These are phyloP conservation scores for Montifringilla adamsi DNA, from an alignment of 2,113 vertebrate species.

Conservation along the genomic window DNA sequence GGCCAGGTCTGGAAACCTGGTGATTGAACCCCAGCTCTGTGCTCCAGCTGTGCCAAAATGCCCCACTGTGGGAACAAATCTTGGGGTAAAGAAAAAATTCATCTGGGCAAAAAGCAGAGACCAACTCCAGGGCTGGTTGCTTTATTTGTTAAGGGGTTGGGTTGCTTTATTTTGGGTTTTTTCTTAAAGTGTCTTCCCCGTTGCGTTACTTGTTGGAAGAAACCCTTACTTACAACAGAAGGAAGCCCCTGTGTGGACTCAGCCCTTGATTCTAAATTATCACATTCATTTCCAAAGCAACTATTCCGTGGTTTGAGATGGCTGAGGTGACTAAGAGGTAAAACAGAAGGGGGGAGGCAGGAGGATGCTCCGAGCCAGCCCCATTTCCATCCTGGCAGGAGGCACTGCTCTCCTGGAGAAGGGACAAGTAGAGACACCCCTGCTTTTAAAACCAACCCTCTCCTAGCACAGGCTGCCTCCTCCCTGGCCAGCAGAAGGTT, in stretches of 20 bases:
- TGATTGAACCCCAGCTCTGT: background rate
- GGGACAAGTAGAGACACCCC: background rate
- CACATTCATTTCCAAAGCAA: background rate
- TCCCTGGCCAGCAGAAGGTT: background rate
- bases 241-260: background rate
- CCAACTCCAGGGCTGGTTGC: background rate
- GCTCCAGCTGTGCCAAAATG: background rate
- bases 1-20: background rate
- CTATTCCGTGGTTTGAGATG: background rate
- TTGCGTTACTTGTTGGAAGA: background rate
- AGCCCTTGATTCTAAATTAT: background rate
- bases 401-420: fast-evolving
- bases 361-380: background rate
- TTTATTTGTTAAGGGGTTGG: background rate
- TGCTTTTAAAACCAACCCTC: background rate
- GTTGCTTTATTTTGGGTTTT: background rate
- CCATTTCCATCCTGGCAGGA: background rate
- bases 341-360: background rate
- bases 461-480: background rate
- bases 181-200: fast-evolving
- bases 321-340: background rate
- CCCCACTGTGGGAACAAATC: background rate
- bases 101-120: background rate
- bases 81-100: background rate
- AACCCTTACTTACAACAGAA: background rate